These are phyloP conservation scores for Stenotaenia linearis DNA, from an alignment of 2,888 invertebrate genomes.

Conservation along the genomic window DNA sequence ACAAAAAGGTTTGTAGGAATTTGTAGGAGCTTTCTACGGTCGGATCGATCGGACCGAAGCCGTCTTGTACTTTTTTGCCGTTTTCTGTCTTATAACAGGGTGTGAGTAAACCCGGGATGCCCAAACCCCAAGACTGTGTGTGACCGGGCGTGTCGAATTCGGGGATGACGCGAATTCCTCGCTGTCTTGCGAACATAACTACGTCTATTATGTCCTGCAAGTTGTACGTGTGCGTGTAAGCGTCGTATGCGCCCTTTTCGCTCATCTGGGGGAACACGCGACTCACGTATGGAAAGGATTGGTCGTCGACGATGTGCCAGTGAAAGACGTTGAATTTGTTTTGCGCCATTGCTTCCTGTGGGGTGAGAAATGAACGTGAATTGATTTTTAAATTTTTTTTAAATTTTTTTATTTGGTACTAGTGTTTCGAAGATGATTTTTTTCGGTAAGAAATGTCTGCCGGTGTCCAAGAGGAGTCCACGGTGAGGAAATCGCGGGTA, in stretches of 20 bases:
- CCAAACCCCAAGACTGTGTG: constrained; percentile 37
- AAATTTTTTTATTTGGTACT: too few species aligned
- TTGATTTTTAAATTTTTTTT: too few species aligned
- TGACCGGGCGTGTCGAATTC: constrained; percentile 91
- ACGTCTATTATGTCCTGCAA: constrained; percentile 61
- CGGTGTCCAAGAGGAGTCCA: constrained; percentile 79
- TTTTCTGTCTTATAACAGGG: too few species aligned
- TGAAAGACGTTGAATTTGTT: constrained; percentile 90
- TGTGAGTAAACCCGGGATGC: constrained; percentile 51
- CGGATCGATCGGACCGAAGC: constrained; percentile 43
- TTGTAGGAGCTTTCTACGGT: constrained; percentile 46
- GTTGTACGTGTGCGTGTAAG: constrained; percentile 57
- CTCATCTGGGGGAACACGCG: constrained; percentile 46
- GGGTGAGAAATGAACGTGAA: too few species aligned
- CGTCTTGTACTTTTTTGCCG: constrained; percentile 35
- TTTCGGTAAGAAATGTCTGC: constrained; percentile 73
- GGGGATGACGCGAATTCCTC: constrained; percentile 80
- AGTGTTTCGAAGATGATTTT: constrained; percentile 53
- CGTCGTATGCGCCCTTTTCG: constrained; percentile 60
- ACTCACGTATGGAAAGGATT: constrained; percentile 77
- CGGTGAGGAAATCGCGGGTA: constrained; percentile 72
- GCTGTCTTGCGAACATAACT: constrained; percentile 66
- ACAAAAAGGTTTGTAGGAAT: constrained; percentile 48
- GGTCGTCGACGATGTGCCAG: constrained; percentile 76
- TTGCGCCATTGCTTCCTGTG: constrained; percentile 72